Base-by-base conservation (phyloP, 2,113 vertebrate species). In the Muscicapa adusta region DNA sequence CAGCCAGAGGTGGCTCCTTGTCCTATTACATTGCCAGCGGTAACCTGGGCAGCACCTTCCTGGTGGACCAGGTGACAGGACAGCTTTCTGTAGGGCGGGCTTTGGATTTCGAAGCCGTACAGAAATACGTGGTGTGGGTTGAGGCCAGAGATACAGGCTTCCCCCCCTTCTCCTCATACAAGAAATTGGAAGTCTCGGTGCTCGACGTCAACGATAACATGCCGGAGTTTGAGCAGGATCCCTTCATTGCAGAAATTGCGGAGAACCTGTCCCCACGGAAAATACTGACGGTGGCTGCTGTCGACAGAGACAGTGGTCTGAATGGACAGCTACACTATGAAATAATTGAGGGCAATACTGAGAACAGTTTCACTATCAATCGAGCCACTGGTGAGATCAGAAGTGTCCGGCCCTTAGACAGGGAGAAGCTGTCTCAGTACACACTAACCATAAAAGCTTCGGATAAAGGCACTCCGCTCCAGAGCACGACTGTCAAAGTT, bases 1-100 rank as follows among this genome's bases (percentile, higher is more conserved):
- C 99, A 18, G 97, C 98, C 82, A 98, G 99, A 90, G 98, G 98
- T 4, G 99, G 99, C 10, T 96, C 98, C 17, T 94, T 99, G 96
- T 99, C 99, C 2, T 99, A 98, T 85, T 99, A 99, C 91, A 98
- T 99, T 0, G 99, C 99, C 65, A 99, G 99, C 24, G 99, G 99
- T 50, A 99, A 99, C 93, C 97, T 99, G 86, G 99, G 99, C 84
- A 97, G 96, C 29, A 98, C 98, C 15, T 99, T 99, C 84, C 98
- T 99, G 38, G 98, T 99, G 2, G 99, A 99, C 95, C 99, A 99
- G 63, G 97, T 98, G n/a, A 98, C 98, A 6, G 99, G 99, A 36
- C 99, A 99, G 83, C 95, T 99, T 61, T 98, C 98, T 26, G 97
- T 99, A 1, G 96, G 97, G 36, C 98, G 94, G 42, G 88, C 98